Evolutionary conservation across 2,888 invertebrate species (phyloP), one percentile per base, ranked within the genome.

Genomic region (Melanchra persicariae): DNA sequence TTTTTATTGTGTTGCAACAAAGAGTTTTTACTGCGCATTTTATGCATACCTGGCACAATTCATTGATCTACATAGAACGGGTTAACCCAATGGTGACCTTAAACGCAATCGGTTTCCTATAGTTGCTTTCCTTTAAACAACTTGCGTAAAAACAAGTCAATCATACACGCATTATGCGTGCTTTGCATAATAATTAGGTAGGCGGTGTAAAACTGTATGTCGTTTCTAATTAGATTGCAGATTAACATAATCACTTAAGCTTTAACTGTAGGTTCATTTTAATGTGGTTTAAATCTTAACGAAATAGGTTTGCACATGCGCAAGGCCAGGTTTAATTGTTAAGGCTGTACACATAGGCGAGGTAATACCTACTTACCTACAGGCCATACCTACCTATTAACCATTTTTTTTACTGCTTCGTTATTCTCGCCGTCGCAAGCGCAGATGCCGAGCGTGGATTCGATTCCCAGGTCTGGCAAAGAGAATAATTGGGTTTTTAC

Each of bases 81-180:
- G 90, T 91, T 88, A 82, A 79, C 54, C 78, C 78, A 83, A 85
- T 86, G 72, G 70, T 79, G 90, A 90, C 91, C 92, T 92, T 91
- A 89, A 82, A 81, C 84, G 79, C 85, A 85, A 85, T 84, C 81
- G 47, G 86, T 88, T 90, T 91, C 91, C 91, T 91, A 90, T 86
- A 89, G 87, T 89, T 89, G 91, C 91, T 93, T 93, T 93, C 91
- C 86, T 79, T 70, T 66, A 30, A 64, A 47, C 79, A 74, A 84
- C 85, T 91, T 91, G 87, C 89, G 89, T 87, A 91, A 91, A 88
- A 73, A 70, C 77, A 82, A 64, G 84, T 72, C 71, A 84, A 76
- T 76, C 79, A 84, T 74, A 71, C 26, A 45, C 59, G 30, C 57
- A 75, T 68, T 72, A 69, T 72, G 19, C 52, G 24, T 54, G 49